Base-by-base conservation (phyloP, 1,140 invertebrate species). In the Agrypnia vestita region DNA sequence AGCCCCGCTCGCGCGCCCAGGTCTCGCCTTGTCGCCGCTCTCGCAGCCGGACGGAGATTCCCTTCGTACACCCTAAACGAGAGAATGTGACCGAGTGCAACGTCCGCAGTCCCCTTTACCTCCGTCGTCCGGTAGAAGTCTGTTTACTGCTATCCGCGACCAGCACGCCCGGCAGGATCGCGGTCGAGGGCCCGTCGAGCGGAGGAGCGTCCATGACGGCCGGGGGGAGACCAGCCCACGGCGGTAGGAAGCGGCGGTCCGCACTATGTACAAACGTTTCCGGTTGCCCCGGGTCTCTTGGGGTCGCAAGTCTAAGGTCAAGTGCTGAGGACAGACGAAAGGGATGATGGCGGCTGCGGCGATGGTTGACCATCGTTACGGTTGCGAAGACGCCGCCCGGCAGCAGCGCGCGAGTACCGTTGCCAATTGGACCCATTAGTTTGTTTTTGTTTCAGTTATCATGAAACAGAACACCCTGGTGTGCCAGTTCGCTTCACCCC, bases 401-500 rank as follows among this genome's bases (percentile, higher is more conserved):
- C 43, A 72, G 74, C 56, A 17, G 46, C 56, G 51, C 47, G 49
- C 17, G 55, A 74, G 72, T 76, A 61, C 47, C 76, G 69, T 59
- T 80, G 75, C 55, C 61, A 71, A 19, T 79, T 81, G 79, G 82
- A 81, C 82, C 77, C 72, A 79, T 71, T 76, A 17, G 76, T 81
- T 82, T 79, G 79, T 79, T 84, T 85, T 84, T 86, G 80, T 93
- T 94, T 83, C 91, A 99, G 97, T 98, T 93, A 96, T 98, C 86
- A 93, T 96, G 89, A 96, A 96, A 88, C 93, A 95, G 86, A 95
- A 94, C 86, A 96, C 96, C 55, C 90, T 96, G 84, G 95, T 98
- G 79, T 98, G 97, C 88, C 97, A 98, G 89, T 99, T 99, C 90
- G 96, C 97, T 75, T 97, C 96, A 61, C 97, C 97, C 61, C 89